Conservation (phyloP, 2,113 vertebrate species). For the Raja brachyura region DNA sequence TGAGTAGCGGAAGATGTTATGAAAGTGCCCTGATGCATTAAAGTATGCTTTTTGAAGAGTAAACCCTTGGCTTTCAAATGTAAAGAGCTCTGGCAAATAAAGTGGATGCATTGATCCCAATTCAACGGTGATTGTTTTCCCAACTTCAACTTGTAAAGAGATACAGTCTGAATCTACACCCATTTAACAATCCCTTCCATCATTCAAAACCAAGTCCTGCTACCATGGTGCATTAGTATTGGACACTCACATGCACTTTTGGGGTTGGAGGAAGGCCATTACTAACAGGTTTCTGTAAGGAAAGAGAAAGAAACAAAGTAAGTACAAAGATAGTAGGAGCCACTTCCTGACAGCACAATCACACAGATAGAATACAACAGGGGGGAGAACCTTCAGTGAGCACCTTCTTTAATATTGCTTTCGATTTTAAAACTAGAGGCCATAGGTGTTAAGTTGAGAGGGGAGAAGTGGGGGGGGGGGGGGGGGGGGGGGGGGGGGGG, state of each 20-base stretch:
- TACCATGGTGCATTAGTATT: neutral
- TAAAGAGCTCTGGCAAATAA: neutral
- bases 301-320: slow-evolving; percentile 37
- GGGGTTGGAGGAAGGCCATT: slow-evolving; percentile 95
- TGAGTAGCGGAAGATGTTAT: neutral
- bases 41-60: neutral
- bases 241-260: slow-evolving; percentile 91
- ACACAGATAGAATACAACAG: too few species aligned
- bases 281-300: slow-evolving; percentile 78
- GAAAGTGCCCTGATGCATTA: neutral
- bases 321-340: neutral
- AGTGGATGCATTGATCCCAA: neutral
- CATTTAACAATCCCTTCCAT: neutral
- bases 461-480: too few species aligned
- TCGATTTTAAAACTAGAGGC: too few species aligned
- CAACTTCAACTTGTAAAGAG: neutral
- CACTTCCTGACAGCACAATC: too few species aligned
- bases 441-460: too few species aligned
- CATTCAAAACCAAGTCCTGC: neutral
- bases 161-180: neutral
- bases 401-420: neutral
- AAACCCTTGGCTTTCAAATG: neutral
- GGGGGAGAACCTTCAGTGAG: too few species aligned
- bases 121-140: neutral
- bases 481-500: too few species aligned